Base-by-base conservation (phyloP, 2,113 vertebrate genomes). In the Megalops atlanticus region DNA sequence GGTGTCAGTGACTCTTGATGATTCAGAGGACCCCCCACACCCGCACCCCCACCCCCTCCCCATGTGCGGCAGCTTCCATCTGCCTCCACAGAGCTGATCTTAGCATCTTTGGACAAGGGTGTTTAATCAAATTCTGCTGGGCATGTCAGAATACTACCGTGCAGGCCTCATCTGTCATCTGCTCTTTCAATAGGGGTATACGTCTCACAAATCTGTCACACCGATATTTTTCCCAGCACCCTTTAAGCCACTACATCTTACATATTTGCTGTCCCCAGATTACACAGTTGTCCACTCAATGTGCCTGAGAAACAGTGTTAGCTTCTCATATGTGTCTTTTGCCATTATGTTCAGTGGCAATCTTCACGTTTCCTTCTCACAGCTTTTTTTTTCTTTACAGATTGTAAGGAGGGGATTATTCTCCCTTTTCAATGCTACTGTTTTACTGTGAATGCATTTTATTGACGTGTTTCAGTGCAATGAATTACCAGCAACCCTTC, bases 91-190 rank as follows among this genome's bases (percentile, higher is more conserved):
- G 39, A 43, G 73, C 73, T 74, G 73, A 74, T 74, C 40, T 43
- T 74, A 74, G 73, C 73, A 15, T 74, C 73, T 74, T 43, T 74
- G 40, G 73, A 74, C 73, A 74, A 18, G 73, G 40, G 39, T 74
- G 73, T 74, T 74, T 74, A 74, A 74, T 43, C 73, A 43, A 39
- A 43, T 11, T 43, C n/a, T 41, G 40, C 40, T n/a, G 73, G 73
- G n/a, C 39, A 43, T 43, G 73, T 43, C 73, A 74, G 39, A 18
- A 45, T 21, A 14, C 73, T 15, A 27, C 73, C 4, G n/a, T 27
- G n/a, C 8, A 31, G 18, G 39, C 40, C 40, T 74, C 73, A 43
- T 74, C 31, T 74, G n/a, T 74, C 58, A 74, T 74, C 73, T 31
- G 39, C n/a, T n/a, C 73, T 74, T 74, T 74, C 73, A 43, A 43